Base-by-base conservation (phyloP, 1,140 invertebrate genomes). In the Brachionus paranguensis region DNA sequence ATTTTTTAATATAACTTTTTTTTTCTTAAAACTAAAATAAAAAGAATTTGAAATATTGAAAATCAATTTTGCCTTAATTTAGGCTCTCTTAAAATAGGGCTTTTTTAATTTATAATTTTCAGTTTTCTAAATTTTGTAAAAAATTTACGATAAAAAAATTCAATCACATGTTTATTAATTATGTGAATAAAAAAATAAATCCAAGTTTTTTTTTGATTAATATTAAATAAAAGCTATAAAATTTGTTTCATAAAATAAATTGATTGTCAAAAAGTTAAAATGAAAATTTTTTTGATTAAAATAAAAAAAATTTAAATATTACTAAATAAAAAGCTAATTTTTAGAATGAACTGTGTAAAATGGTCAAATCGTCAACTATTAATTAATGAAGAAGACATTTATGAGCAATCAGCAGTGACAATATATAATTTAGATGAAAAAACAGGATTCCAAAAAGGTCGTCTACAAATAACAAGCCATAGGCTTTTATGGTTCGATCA, bases 391-490 rank as follows among this genome's bases (percentile, higher is more conserved):
- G 78, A 81, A 20, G 41, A 17, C 12, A 27, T 81, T 2, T 47
- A 81, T n/a, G 3, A 68, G 7, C 78, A 81, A 64, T 2, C 8
- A 11, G 24, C 50, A 10, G 33, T 60, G 10, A 64, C 78, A 29
- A 33, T 81, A n/a, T 81, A 81, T 12, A 68, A 81, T 17, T 68
- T 60, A 24, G 78, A 64, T 41, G 78, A 81, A 47, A 17, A 45
- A 64, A 81, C 50, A 20, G 78, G 53, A n/a, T 81, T 81, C 14
- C 53, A 81, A 68, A 60, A 45, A 64, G 78, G 78, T 4, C 20
- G 53, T 20, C 17, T 81, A 14, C 53, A 81, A 27, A 27, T 81
- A 20, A 81, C 78, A 11, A 81, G 53, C 64, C 78, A 81, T 41
- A 11, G 78, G 12, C 50, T 81, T 24, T 64, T 81, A 64, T 81